Conservation (phyloP, 2,888 invertebrate species). For the Polyploca ridens region DNA sequence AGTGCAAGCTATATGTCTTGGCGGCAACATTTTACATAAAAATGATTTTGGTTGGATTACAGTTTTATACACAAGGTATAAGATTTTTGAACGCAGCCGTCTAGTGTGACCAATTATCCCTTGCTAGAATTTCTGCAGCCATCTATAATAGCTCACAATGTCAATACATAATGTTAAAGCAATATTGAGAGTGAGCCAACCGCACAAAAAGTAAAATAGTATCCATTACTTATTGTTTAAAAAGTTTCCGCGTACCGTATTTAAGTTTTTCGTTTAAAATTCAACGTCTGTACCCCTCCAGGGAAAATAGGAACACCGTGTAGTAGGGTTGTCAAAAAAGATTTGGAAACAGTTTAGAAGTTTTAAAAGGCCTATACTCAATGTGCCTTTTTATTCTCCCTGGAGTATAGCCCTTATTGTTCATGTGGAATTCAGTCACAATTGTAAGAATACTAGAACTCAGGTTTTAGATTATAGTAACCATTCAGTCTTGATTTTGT, state of each 20-base stretch:
- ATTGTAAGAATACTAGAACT: neutral
- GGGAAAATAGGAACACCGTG: constrained; percentile 14
- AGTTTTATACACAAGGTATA: too few species aligned
- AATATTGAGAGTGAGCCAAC: neutral
- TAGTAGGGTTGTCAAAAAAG: constrained; percentile 12
- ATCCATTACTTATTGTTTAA: constrained; percentile 47
- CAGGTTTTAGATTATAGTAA: too few species aligned
- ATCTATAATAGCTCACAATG: neutral
- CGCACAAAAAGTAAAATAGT: constrained; percentile 29
- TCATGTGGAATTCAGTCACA: neutral
- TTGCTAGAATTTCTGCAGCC: too few species aligned
- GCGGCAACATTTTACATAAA: too few species aligned
- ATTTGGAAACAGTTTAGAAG: neutral
- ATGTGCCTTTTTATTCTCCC: neutral
- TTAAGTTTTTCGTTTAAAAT: constrained; percentile 55
- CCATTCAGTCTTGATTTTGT: too few species aligned
- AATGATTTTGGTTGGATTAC: too few species aligned
- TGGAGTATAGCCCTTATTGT: neutral
- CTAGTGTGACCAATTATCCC: too few species aligned
- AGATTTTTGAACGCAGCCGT: too few species aligned
- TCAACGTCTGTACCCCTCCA: constrained; percentile 35
- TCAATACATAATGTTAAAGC: neutral
- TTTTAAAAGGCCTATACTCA: too few species aligned
- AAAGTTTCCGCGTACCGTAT: constrained; percentile 44
- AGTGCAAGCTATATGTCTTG: too few species aligned